A percentile compares a stretch with the other conserved stretches of the same genome.
These are phyloP conservation scores for Eidolon helvum DNA, from an alignment of 2,113 vertebrate species.

Conservation along the genomic window DNA sequence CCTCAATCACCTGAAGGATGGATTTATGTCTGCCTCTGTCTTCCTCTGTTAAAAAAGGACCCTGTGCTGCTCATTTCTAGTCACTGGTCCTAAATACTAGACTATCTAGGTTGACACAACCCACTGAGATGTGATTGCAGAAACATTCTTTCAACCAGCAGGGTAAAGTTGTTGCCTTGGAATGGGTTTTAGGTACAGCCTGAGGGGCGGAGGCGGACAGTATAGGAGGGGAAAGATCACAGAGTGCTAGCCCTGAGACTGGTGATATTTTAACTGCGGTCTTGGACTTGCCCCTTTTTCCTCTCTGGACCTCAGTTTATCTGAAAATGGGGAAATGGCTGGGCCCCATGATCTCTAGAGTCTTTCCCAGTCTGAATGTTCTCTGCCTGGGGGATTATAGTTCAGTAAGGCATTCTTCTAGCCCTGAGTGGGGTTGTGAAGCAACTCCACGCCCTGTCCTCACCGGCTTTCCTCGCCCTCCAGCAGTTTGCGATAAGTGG, in stretches of 20 bases:
- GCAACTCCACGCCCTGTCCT: neutral
- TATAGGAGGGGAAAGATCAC: too few species aligned
- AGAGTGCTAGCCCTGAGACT: neutral
- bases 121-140: neutral
- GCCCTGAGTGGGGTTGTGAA: neutral
- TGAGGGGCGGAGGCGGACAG: fast-evolving
- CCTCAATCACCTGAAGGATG: neutral
- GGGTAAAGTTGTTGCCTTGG: neutral
- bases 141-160: neutral
- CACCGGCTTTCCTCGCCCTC: constrained; percentile 93
- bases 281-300: neutral
- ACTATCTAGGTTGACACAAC: neutral
- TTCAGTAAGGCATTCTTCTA: neutral
- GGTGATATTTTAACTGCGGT: neutral
- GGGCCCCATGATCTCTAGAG: neutral
- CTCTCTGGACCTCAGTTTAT: neutral
- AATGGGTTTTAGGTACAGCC: neutral
- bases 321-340: neutral
- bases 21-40: neutral
- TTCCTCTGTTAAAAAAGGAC: neutral
- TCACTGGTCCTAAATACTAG: neutral
- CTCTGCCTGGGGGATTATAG: neutral
- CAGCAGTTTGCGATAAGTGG: constrained; percentile 92
- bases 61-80: neutral
- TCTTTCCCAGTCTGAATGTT: neutral